phyloP scores from a whole-genome alignment of 2,888 invertebrate species.

The Drosophila picticornis region DNA sequence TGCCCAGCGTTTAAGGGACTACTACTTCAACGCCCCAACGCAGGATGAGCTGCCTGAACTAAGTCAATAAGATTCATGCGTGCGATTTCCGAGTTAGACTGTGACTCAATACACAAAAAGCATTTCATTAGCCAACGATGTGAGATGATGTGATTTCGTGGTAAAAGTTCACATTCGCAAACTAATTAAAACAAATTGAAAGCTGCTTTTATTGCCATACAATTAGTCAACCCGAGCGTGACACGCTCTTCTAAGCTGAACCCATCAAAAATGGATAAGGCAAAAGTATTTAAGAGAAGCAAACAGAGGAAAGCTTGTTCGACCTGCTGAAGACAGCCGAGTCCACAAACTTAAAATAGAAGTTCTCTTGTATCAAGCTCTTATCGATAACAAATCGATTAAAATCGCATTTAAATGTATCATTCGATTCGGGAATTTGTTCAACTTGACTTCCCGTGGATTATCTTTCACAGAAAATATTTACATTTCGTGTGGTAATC shows the following conservation, averaged over 20 bases:
- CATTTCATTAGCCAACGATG: not conserved
- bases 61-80: slow-evolving; percentile 4
- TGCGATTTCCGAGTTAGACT: not conserved
- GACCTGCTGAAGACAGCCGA: not conserved
- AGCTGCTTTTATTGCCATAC: not conserved
- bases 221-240: not conserved
- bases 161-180: not conserved
- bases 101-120: not conserved
- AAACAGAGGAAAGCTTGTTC: not conserved
- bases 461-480: not conserved
- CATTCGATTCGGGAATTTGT: not conserved
- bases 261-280: not conserved
- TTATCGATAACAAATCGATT: not conserved
- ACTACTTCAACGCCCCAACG: slow-evolving; percentile 37
- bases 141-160: too few relatives aligned
- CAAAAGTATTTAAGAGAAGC: not conserved
- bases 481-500: too few relatives aligned
- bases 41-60: slow-evolving; percentile 19
- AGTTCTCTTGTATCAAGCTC: not conserved
- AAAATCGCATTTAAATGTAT: not conserved
- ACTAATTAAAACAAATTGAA: not conserved
- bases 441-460: not conserved
- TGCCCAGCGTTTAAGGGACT: slow-evolving; percentile 32
- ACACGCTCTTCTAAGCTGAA: not conserved
- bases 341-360: not conserved